phyloP scores from a whole-genome alignment of 2,888 invertebrate genomes.

The Alloscopus bannaensis region DNA sequence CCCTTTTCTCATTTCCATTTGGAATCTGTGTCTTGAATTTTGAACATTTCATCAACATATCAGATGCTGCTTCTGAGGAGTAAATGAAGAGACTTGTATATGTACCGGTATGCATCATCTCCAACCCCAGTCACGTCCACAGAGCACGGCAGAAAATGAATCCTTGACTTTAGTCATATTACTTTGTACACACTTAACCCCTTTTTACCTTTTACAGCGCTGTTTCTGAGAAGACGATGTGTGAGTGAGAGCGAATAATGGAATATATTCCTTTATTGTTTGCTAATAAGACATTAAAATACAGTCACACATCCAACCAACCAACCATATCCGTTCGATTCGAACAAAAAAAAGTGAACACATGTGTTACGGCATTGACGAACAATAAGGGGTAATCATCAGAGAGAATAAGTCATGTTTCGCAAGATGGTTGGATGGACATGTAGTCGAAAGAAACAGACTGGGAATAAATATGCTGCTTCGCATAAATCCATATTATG shows the following conservation, averaged over 20 bases:
- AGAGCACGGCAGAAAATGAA: slow-evolving; percentile 15
- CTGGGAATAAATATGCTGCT: slow-evolving; percentile 1
- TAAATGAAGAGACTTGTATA: too few relatives aligned
- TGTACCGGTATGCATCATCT: too few relatives aligned
- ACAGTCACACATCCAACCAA: slow-evolving; percentile 28
- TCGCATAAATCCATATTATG: slow-evolving; percentile 5
- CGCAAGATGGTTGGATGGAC: not conserved
- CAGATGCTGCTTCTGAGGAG: too few relatives aligned
- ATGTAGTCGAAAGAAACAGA: not conserved
- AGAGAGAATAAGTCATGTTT: too few relatives aligned
- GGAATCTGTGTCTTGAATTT: slow-evolving; percentile 57
- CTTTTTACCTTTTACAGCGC: not conserved
- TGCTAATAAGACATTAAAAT: slow-evolving; percentile 65
- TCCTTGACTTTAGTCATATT: slow-evolving; percentile 18
- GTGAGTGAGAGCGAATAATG: not conserved
- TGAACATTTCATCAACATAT: slow-evolving; percentile 50
- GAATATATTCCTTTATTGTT: slow-evolving; percentile 43
- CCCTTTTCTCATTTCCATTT: slow-evolving; percentile 49
- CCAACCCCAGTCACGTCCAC: slow-evolving; percentile 48
- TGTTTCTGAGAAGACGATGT: not conserved
- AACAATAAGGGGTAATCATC: slow-evolving; percentile 25
- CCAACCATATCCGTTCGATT: slow-evolving; percentile 10
- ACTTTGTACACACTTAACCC: slow-evolving; percentile 42
- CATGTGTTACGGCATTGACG: too few relatives aligned
- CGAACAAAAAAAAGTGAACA: too few relatives aligned